Conservation (phyloP, 2,888 invertebrate genomes). For the Noctua pronuba region DNA sequence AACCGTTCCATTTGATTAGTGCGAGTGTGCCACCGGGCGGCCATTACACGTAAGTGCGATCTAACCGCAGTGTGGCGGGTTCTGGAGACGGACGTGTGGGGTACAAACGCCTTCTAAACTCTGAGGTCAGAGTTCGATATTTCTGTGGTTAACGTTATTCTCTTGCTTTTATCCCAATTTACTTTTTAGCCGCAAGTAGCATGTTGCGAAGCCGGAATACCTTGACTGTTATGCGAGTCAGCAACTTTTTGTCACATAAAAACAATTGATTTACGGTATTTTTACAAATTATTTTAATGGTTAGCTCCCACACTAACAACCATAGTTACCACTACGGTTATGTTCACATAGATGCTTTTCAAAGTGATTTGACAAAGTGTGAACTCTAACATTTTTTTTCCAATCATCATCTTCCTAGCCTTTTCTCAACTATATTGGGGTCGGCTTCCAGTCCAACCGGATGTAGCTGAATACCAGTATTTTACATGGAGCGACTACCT, state of each 20-base stretch:
- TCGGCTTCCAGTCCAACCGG: no score
- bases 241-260: not conserved
- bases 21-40: not conserved
- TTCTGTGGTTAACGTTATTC: not conserved
- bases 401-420: no score
- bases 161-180: not conserved
- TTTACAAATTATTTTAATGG: not conserved
- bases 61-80: constrained; percentile 21
- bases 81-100: not conserved
- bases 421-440: no score
- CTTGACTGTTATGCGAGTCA: not conserved
- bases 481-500: no score
- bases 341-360: not conserved
- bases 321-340: not conserved
- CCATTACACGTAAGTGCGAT: constrained; percentile 20
- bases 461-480: no score
- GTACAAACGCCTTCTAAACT: not conserved
- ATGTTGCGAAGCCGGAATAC: not conserved
- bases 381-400: no score
- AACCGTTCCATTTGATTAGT: constrained; percentile 22
- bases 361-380: no score
- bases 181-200: not conserved
- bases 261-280: not conserved
- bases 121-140: not conserved
- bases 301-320: not conserved